Base-by-base conservation (phyloP, 2,888 invertebrate species). In the Helleia helle region DNA sequence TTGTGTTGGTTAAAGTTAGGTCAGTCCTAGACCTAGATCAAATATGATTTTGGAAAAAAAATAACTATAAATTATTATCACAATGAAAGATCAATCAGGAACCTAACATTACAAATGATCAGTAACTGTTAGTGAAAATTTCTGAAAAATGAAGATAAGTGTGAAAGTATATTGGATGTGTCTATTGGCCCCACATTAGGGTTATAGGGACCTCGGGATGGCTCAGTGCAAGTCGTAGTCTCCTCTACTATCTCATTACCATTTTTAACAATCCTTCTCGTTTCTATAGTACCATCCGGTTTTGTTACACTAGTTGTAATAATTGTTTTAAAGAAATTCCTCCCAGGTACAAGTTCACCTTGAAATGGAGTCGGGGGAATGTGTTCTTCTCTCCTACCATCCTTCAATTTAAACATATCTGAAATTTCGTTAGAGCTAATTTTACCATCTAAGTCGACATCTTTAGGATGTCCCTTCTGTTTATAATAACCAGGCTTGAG, bases 261-360 rank as follows among this genome's bases (percentile, higher is more conserved):
- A 53, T 67, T 74, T 58, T 81, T 81, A 4, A 83, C 60, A 48
- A 83, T 81, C 40, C 69, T 65, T 28, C 63, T 64, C 5, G 81
- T 83, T 51, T 84, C 84, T 37, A 75, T 50, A 0, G 75, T 61
- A 7, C 84, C 84, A 48, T 84, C 83, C 1, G 83, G 59, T 49
- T 80, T 81, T 9, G 65, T 80, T 3, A 81, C 53, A 49, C 75
- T 80, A 3, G 80, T 80, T 36, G 84, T 83, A 31, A 84, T 84
- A 5, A 84, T 65, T 8, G 83, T 83, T 55, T 75, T 59, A 46
- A 76, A 80, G 51, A 75, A 83, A 24, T 76, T 71, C 30, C 60
- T 61, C 4, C 72, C 71, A 1, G 79, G 73, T n/a, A 73, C 61
- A 37, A 76, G 42, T 7, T 59, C 59, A 4, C 72, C 69, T 38